These are phyloP conservation scores for Cataglyphis hispanica DNA, from an alignment of 1,140 invertebrate species.

Conservation along the genomic window DNA sequence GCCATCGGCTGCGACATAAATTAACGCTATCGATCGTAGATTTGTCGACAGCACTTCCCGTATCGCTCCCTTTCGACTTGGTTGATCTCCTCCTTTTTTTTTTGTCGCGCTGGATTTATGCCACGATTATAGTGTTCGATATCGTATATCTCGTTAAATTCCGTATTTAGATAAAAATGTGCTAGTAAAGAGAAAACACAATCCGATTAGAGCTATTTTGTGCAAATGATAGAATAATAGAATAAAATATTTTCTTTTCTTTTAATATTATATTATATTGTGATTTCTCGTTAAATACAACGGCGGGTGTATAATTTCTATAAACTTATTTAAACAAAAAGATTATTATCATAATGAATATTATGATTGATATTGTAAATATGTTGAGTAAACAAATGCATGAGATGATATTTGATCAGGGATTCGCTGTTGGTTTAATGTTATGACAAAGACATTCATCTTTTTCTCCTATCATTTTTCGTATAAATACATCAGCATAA, in stretches of 20 bases:
- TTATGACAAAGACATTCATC: slow-evolving; percentile 35
- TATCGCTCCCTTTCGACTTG: neutral
- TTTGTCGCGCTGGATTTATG: neutral
- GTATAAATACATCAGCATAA: slow-evolving; percentile 34
- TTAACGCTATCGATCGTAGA: slow-evolving; percentile 60
- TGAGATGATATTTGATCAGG: neutral
- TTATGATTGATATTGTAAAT: slow-evolving; percentile 19
- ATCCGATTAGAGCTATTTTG: neutral
- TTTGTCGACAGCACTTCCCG: slow-evolving; percentile 45
- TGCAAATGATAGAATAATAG: slow-evolving; percentile 18
- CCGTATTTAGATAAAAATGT: neutral
- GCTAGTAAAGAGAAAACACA: neutral
- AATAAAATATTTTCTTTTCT: neutral
- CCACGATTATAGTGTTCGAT: neutral
- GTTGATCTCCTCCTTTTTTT: neutral
- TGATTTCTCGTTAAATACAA: neutral
- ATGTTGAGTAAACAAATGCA: slow-evolving; percentile 13
- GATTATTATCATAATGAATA: neutral
- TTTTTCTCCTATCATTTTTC: neutral
- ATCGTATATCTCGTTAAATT: neutral
- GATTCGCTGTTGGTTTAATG: slow-evolving; percentile 5
- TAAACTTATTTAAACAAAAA: slow-evolving; percentile 30
- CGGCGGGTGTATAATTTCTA: neutral
- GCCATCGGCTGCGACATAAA: slow-evolving; percentile 50
- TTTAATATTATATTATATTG: slow-evolving; percentile 3